Evolutionary conservation across 2,797 vertebrate species (phyloP).

Genomic region (Nyctalus aviator): DNA sequence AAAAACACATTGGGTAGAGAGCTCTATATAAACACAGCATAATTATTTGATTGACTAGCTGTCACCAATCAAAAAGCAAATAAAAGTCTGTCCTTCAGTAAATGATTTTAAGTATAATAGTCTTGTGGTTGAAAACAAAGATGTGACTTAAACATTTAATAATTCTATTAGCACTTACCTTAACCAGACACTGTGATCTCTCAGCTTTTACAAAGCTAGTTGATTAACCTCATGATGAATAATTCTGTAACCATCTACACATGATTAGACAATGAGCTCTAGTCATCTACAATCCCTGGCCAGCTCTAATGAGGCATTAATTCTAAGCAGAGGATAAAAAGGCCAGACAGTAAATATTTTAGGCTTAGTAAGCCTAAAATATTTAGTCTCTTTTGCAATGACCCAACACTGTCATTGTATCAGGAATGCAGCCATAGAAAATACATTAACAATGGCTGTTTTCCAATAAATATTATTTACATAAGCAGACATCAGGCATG

Average conservation of each 20-base stretch:
- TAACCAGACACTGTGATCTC: not conserved
- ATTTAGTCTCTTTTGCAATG: not conserved
- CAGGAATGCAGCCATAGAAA: not conserved
- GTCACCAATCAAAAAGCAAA: not conserved
- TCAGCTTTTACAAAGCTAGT: not conserved
- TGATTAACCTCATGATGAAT: not conserved
- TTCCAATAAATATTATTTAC: not conserved
- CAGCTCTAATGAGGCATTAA: not conserved
- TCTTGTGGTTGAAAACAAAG: not conserved
- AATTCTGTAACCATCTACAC: not conserved
- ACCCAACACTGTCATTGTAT: not conserved
- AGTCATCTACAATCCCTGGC: not conserved
- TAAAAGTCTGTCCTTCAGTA: not conserved
- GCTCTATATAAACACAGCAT: not conserved
- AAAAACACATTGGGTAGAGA: not conserved
- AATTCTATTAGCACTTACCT: not conserved
- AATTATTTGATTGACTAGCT: constrained; percentile 1
- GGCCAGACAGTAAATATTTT: not conserved
- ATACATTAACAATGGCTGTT: not conserved
- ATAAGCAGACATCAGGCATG: not conserved
- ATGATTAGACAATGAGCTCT: not conserved
- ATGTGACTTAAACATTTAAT: not conserved
- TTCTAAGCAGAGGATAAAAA: not conserved
- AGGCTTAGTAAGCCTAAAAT: not conserved
- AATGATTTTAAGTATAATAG: not conserved